Evolutionary conservation across 2,113 vertebrate genomes (phyloP), one percentile per base, ranked within the genome.

Genomic region (Semnopithecus entellus): DNA sequence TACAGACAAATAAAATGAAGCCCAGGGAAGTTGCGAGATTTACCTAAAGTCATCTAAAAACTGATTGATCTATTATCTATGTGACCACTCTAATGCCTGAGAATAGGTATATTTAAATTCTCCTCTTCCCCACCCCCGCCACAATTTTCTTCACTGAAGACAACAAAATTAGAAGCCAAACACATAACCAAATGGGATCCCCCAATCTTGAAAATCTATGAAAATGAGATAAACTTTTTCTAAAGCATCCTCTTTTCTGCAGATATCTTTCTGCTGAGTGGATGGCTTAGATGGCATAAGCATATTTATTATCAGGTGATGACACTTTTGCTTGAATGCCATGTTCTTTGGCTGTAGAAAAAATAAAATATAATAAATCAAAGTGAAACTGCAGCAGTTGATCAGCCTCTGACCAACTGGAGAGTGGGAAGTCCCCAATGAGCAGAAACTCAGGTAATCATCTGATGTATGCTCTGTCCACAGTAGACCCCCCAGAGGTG

Each of bases 351-450:
- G 93, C 18, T 81, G 45, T 66, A 90, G 80, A 91, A 87, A 95
- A 66, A 88, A 17, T 75, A 95, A 93, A 94, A 84, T 88, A 64
- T 45, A 93, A 70, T 70, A 50, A 76, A 78, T 92, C 72, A 94
- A 92, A 98, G 45, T 25, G 50, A 57, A 68, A 35, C 20, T 55
- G 38, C 20, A 59, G 79, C 43, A 79, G n/a, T 7, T 82, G 82
- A 79, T 96, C 30, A 94, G 48, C n/a, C 80, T 94, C n/a, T 89
- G 95, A 93, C 32, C 55, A 95, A 72, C 40, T 50, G 73, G 66
- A 27, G 81, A 50, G 8, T 11, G n/a, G 0, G 0, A 57, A 6
- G 3, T 27, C 35, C 4, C 38, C 1, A 18, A 25, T 27, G 85
- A 75, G 5, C 4, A 27, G 12, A 4, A 9, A 57, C 20, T 32